These are phyloP conservation scores for Drosophila merina DNA, from an alignment of 2,888 invertebrate genomes.

Conservation along the genomic window DNA sequence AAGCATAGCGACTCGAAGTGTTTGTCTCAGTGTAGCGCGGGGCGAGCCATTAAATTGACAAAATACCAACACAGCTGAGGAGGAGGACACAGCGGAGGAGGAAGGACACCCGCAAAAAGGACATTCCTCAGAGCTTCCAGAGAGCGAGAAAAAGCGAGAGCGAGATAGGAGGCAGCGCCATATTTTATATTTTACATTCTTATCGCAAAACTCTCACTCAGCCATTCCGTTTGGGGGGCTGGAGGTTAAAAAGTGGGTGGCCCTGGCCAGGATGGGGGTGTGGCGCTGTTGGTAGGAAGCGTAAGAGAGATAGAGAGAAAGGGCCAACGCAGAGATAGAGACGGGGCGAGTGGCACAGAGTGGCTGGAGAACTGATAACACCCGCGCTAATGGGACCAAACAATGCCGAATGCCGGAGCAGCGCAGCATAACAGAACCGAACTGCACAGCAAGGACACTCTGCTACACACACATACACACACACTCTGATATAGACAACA, in stretches of 20 bases:
- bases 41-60: slow-evolving; percentile 76
- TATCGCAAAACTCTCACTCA: slow-evolving; percentile 82
- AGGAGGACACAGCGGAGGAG: slow-evolving; percentile 10
- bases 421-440: slow-evolving; percentile 39
- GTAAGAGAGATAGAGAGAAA: slow-evolving; percentile 4
- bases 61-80: slow-evolving; percentile 69
- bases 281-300: slow-evolving; percentile 3
- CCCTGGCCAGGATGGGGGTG: slow-evolving; percentile 8
- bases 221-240: slow-evolving; percentile 62
- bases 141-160: slow-evolving; percentile 37
- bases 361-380: slow-evolving; percentile 79
- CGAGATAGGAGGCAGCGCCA: slow-evolving; percentile 64
- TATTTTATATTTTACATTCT: slow-evolving; percentile 84
- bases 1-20: slow-evolving; percentile 14
- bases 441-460: slow-evolving; percentile 34
- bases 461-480: slow-evolving; percentile 38
- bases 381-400: slow-evolving; percentile 83
- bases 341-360: slow-evolving; percentile 67
- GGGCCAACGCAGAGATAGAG: slow-evolving; percentile 3
- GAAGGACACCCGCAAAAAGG: slow-evolving; percentile 76
- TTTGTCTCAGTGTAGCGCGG: slow-evolving; percentile 59
- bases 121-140: slow-evolving; percentile 80
- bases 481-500: slow-evolving; percentile 50
- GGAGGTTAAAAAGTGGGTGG: slow-evolving; percentile 17
- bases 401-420: slow-evolving; percentile 72